Evolutionary conservation across 2,797 vertebrate genomes (phyloP).

Genomic region (Helostoma temminkii): DNA sequence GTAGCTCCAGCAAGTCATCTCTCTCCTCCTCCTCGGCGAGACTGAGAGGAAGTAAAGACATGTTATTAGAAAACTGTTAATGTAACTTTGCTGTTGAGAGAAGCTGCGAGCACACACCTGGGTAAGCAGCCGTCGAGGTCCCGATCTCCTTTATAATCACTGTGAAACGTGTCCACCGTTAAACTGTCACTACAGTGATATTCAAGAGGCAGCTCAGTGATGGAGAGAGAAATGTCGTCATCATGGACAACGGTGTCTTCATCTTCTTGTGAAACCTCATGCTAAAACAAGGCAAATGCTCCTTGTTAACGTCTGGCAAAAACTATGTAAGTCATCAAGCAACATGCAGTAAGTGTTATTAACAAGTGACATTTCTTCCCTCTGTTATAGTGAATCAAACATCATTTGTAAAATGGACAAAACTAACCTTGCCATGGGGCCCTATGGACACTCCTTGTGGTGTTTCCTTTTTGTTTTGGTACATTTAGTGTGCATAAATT

Average conservation of each 20-base stretch:
- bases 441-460: constrained; percentile 79
- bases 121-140: constrained; percentile 85
- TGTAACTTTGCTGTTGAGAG: constrained; percentile 28
- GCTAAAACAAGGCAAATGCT: constrained; percentile 70
- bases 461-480: constrained; percentile 66
- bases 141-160: constrained; percentile 85
- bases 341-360: constrained; percentile 48
- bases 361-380: constrained; percentile 30
- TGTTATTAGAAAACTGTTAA: not conserved
- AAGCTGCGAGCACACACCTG: constrained; percentile 85
- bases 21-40: constrained; percentile 88
- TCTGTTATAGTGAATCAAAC: constrained; percentile 35
- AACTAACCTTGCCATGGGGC: constrained; percentile 85
- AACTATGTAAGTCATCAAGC: not conserved
- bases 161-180: constrained; percentile 84
- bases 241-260: constrained; percentile 86
- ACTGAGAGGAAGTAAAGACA: constrained; percentile 70
- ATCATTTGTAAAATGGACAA: constrained; percentile 67
- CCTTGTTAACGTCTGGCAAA: not conserved
- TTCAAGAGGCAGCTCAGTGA: constrained; percentile 87
- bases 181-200: constrained; percentile 88
- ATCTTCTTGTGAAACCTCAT: constrained; percentile 83
- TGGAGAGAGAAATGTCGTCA: constrained; percentile 88
- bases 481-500: constrained; percentile 58
- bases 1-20: constrained; percentile 78